phyloP scores from a whole-genome alignment of 2,888 invertebrate species.

The Drosophila mettleri region DNA sequence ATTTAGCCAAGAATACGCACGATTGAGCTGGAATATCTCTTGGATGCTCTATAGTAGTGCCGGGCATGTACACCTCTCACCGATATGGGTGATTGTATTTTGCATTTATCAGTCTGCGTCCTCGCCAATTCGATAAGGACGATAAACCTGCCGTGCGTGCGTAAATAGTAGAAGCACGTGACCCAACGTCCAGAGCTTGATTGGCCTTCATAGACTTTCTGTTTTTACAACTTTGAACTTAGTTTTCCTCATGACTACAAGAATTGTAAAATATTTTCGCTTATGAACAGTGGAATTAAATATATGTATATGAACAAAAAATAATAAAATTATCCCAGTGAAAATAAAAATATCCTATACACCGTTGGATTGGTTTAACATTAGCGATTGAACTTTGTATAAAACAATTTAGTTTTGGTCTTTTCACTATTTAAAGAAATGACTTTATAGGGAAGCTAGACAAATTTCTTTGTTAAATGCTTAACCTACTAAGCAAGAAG shows the following conservation, averaged over 20 bases:
- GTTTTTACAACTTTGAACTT: neutral
- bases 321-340: neutral
- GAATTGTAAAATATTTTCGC: neutral
- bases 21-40: conserved; percentile 26
- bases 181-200: conserved; percentile 31
- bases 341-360: no score
- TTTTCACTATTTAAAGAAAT: no score
- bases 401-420: no score
- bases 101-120: conserved; percentile 19
- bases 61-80: neutral
- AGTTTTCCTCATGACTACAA: neutral
- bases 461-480: no score
- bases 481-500: no score
- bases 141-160: conserved; percentile 41
- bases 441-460: no score
- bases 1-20: conserved; percentile 37
- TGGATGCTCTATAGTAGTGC: neutral
- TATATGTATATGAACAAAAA: neutral
- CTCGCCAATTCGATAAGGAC: conserved; percentile 12
- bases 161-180: conserved; percentile 52
- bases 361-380: no score
- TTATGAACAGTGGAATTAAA: neutral
- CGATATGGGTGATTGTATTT: conserved; percentile 7
- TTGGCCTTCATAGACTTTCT: conserved; percentile 15
- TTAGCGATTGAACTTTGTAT: no score